Conservation (phyloP, 2,113 vertebrate genomes). For the Rhinogobius similis region DNA sequence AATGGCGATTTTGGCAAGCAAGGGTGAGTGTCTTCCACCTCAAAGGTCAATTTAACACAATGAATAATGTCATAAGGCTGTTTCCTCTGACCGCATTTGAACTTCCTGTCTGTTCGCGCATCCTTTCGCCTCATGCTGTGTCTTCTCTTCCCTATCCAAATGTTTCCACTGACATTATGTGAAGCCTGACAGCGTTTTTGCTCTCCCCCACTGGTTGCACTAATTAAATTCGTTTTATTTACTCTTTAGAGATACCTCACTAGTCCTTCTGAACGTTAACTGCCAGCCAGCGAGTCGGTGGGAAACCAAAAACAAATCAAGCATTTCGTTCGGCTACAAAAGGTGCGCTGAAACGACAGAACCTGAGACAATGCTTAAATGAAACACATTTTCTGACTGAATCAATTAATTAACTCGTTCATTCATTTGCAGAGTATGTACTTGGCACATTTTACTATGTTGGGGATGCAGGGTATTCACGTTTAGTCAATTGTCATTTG, state of each 20-base stretch:
- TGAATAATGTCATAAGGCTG: conserved; percentile 40
- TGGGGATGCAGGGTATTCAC: not conserved
- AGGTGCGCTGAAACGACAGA: conserved; percentile 22
- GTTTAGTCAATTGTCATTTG: not conserved
- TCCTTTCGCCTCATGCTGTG: conserved; percentile 48
- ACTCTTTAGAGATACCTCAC: conserved; percentile 34
- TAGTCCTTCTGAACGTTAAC: conserved; percentile 33
- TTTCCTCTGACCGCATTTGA: conserved; percentile 56
- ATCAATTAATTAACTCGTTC: conserved; percentile 1
- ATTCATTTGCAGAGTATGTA: not conserved
- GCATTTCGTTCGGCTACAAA: conserved; percentile 32
- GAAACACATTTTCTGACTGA: conserved; percentile 17
- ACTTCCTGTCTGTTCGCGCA: conserved; percentile 51
- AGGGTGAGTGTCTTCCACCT: conserved; percentile 17
- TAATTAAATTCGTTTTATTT: conserved; percentile 48
- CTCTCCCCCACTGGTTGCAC: conserved; percentile 21
- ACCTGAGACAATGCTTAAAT: conserved; percentile 15
- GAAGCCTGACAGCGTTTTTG: conserved; percentile 18
- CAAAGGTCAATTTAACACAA: conserved; percentile 50
- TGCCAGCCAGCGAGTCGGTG: conserved; percentile 36
- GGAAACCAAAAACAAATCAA: conserved; percentile 37
- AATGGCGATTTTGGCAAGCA: conserved; percentile 16
- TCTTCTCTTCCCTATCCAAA: conserved; percentile 37
- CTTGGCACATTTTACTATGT: not conserved
- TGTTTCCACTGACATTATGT: conserved; percentile 46